Percentiles rank a stretch among this genome's conserved stretches.
phyloP scores from a whole-genome alignment of 2,888 invertebrate genomes.

The Acanthoscelides obtectus region DNA sequence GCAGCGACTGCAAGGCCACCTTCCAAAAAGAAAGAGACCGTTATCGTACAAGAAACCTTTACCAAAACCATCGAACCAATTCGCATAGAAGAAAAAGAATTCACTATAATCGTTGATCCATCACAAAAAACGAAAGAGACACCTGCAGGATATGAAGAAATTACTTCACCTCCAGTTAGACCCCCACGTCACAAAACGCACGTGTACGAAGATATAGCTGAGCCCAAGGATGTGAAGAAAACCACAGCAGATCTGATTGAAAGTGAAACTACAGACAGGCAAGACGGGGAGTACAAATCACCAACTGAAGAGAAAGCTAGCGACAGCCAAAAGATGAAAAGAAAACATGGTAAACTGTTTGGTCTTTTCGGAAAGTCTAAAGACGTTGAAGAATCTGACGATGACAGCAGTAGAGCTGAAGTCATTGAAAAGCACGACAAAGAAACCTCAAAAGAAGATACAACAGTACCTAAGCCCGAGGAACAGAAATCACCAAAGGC shows the following conservation, averaged over 20 bases:
- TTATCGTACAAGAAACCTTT: slow-evolving; percentile 37
- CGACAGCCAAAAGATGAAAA: slow-evolving; percentile 32
- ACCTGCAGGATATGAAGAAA: slow-evolving; percentile 31
- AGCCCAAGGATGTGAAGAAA: slow-evolving; percentile 29
- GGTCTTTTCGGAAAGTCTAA: slow-evolving; percentile 39
- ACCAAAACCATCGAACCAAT: slow-evolving; percentile 38
- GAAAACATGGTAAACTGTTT: slow-evolving; percentile 37
- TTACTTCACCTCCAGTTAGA: slow-evolving; percentile 18
- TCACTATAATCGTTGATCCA: slow-evolving; percentile 38
- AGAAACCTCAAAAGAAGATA: slow-evolving; percentile 37
- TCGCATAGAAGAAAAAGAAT: slow-evolving; percentile 39
- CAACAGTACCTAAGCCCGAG: slow-evolving; percentile 3
- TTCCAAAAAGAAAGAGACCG: slow-evolving; percentile 27
- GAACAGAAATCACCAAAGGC: slow-evolving; percentile 14
- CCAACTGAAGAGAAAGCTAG: slow-evolving; percentile 17
- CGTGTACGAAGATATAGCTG: slow-evolving; percentile 35
- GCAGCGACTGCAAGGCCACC: slow-evolving; percentile 29
- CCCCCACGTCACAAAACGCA: slow-evolving; percentile 31
- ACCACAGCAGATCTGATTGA: slow-evolving; percentile 37
- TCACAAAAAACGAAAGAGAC: slow-evolving; percentile 34
- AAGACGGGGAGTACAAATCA: slow-evolving; percentile 5
- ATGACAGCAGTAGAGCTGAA: slow-evolving; percentile 31
- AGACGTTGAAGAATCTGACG: slow-evolving; percentile 39
- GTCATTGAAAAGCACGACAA: slow-evolving; percentile 42
- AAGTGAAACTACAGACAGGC: slow-evolving; percentile 31